These are phyloP conservation scores for Plectrocnemia conspersa DNA, from an alignment of 1,140 invertebrate genomes.

Conservation along the genomic window DNA sequence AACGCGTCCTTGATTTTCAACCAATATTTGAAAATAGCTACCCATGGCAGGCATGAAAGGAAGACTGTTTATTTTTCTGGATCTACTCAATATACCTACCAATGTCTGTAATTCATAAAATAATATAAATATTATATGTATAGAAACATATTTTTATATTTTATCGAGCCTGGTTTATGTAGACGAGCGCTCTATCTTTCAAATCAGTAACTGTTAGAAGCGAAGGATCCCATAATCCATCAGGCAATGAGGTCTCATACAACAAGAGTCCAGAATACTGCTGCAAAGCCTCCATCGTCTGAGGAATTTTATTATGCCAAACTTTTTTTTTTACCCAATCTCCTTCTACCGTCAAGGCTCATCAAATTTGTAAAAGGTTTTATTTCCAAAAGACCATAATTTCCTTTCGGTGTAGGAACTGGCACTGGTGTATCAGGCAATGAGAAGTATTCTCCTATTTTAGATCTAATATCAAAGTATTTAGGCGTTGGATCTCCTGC, in stretches of 20 bases:
- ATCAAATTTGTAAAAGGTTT: conserved; percentile 37
- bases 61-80: conserved; percentile 50
- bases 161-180: conserved; percentile 57
- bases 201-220: conserved; percentile 55
- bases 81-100: conserved; percentile 39
- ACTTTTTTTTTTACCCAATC: conserved; percentile 40
- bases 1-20: conserved; percentile 81
- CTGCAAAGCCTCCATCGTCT: conserved; percentile 44
- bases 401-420: conserved; percentile 38
- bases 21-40: conserved; percentile 61
- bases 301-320: conserved; percentile 27
- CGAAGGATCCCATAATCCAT: conserved; percentile 49
- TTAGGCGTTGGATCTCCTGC: conserved; percentile 75
- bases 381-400: conserved; percentile 39
- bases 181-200: conserved; percentile 70
- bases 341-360: conserved; percentile 37
- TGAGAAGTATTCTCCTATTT: conserved; percentile 52
- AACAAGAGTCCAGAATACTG: conserved; percentile 64
- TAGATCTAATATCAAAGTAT: conserved; percentile 63
- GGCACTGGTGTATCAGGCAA: conserved; percentile 37
- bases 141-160: neutral
- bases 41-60: conserved; percentile 51
- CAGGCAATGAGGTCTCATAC: conserved; percentile 62
- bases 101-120: conserved; percentile 4
- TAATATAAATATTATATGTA: neutral